Evolutionary conservation across 2,113 vertebrate species (phyloP), one percentile per base, ranked within the genome.

Genomic region (Zosterops pallidus): DNA sequence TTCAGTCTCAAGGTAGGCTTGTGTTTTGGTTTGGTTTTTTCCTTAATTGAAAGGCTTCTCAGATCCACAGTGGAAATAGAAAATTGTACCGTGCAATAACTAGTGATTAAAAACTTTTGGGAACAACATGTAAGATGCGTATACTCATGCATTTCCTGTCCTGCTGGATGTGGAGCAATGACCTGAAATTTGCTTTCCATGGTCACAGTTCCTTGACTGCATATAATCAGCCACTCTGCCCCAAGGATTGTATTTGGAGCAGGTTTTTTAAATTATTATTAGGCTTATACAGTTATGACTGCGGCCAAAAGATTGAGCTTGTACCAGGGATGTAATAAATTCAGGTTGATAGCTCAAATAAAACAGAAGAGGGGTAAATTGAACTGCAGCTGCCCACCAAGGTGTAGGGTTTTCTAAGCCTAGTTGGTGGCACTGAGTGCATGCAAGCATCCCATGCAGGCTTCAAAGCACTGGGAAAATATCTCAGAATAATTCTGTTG

Each of bases 121-220:
- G 0, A 69, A 1, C 47, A 70, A 21, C 6, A 1, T 53, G 3
- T 6, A 49, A 50, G 26, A 35, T 86, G 4, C 2, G 0, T 57
- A 47, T 31, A 29, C 11, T 71, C 9, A 9, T 57, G 23, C 9
- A 25, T 85, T 83, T 92, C 19, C 57, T 87, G 14, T n/a, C 42
- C n/a, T 85, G 41, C 42, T 89, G 72, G 16, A 71, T 84, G 52
- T 91, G 56, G 56, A 89, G 24, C 62, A 60, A 17, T 47, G 57
- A 16, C 24, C 83, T 56, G 49, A 84, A 71, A 59, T 81, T 78
- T 64, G 4, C 33, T 78, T 91, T 56, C 33, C 9, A 6, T 1
- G 1, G 62, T 80, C 37, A 49, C 2, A 8, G 12, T 83, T 80
- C 22, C 53, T 50, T 89, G 60, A 47, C 47, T 23, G 10, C 62